Evolutionary conservation across 1,140 invertebrate genomes (phyloP).

Genomic region (Brachionus rubens): DNA sequence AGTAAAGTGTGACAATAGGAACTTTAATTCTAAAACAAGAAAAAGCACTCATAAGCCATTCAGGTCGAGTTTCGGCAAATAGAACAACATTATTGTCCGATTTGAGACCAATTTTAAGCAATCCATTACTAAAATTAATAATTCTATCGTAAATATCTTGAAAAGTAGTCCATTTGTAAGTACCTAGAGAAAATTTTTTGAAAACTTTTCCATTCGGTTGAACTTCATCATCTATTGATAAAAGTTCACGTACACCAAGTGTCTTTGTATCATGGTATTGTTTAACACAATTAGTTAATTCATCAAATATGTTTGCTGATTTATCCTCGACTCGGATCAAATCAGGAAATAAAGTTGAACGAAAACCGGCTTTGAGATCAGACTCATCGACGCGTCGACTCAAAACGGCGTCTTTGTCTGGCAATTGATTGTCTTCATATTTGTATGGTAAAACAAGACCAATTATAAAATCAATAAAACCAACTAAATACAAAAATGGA

Average conservation of each 20-base stretch:
- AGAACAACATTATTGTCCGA: conserved; percentile 76
- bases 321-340: conserved; percentile 12
- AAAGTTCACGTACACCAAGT: conserved; percentile 14
- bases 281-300: conserved; percentile 13
- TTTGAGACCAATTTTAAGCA: conserved; percentile 61
- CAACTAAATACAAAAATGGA: conserved; percentile 34
- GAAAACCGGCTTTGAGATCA: not conserved
- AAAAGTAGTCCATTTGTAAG: conserved; percentile 86
- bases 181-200: conserved; percentile 50
- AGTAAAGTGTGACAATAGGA: conserved; percentile 90
- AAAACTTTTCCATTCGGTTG: conserved; percentile 44
- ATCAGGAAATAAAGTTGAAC: conserved; percentile 6
- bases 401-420: conserved; percentile 22
- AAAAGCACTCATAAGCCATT: conserved; percentile 93
- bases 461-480: conserved; percentile 27
- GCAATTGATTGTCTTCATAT: conserved; percentile 34
- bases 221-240: conserved; percentile 38
- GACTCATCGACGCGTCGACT: not conserved
- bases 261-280: conserved; percentile 20
- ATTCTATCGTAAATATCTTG: conserved; percentile 73
- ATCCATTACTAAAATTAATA: conserved; percentile 60
- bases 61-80: conserved; percentile 91
- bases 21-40: conserved; percentile 88
- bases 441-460: conserved; percentile 42
- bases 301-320: not conserved